phyloP scores from a whole-genome alignment of 1,140 invertebrate species.

The Nixonia krombeini region DNA sequence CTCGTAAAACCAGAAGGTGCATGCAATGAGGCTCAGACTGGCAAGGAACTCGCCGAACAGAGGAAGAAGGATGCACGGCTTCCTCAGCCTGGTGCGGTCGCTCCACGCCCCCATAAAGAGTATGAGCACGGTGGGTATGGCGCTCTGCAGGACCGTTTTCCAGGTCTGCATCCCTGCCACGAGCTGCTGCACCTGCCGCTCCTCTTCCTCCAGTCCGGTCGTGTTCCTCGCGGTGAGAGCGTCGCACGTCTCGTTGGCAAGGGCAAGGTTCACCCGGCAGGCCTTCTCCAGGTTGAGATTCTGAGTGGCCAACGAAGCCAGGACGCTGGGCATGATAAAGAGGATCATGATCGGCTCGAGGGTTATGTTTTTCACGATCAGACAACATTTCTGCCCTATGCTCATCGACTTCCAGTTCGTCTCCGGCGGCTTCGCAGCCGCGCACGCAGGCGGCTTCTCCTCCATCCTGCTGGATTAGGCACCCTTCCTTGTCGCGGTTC shows the following conservation, averaged over 20 bases:
- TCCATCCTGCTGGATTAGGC: background rate
- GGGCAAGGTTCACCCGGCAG: conserved; percentile 83
- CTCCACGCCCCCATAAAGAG: conserved; percentile 86
- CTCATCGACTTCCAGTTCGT: conserved; percentile 57
- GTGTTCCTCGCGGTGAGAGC: conserved; percentile 79
- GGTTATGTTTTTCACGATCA: conserved; percentile 76
- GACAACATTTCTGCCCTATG: conserved; percentile 58
- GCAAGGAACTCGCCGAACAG: conserved; percentile 86
- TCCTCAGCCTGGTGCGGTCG: conserved; percentile 81
- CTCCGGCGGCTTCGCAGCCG: background rate
- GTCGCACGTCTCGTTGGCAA: conserved; percentile 80
- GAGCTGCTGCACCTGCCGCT: conserved; percentile 81
- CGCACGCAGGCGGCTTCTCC: background rate
- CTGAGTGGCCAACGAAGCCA: conserved; percentile 83
- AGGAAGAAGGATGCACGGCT: conserved; percentile 87
- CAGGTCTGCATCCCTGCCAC: conserved; percentile 84
- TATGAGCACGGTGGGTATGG: conserved; percentile 81
- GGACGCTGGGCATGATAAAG: conserved; percentile 84
- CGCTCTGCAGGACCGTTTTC: conserved; percentile 84
- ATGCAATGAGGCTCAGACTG: conserved; percentile 82
- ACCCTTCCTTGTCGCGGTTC: no score
- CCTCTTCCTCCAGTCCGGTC: conserved; percentile 79
- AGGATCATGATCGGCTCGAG: conserved; percentile 85
- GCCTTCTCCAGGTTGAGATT: conserved; percentile 89
- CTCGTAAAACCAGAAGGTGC: conserved; percentile 83